Percentiles rank a stretch among this genome's conserved stretches.
Conservation (phyloP, 1,140 invertebrate species). For the Physella acuta region DNA sequence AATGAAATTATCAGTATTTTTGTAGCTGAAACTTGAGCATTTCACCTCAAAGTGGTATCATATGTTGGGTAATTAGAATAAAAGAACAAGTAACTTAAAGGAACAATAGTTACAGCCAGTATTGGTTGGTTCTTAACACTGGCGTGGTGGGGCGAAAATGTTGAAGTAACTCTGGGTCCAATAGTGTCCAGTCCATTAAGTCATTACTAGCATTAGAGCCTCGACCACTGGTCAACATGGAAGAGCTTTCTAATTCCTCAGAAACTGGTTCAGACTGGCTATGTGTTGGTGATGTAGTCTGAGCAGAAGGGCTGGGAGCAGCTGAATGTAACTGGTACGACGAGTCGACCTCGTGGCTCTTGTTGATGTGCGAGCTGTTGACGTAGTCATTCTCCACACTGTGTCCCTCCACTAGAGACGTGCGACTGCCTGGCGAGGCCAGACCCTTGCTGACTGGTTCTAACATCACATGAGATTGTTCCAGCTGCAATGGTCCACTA, state of each 20-base stretch:
- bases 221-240: constrained; percentile 39
- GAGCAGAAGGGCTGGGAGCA: constrained; percentile 17
- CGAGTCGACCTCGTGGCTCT: background rate
- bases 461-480: constrained; percentile 53
- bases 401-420: constrained; percentile 18
- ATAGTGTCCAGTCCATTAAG: constrained; percentile 45
- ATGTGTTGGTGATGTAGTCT: constrained; percentile 24
- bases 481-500: constrained; percentile 47
- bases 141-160: constrained; percentile 46
- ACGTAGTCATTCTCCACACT: background rate
- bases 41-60: too few species aligned
- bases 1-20: too few species aligned
- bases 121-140: constrained; percentile 46
- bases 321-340: background rate
- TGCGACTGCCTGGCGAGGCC: constrained; percentile 26
- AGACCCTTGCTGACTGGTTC: constrained; percentile 36
- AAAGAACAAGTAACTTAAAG: too few species aligned
- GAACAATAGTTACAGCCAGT: constrained; percentile 42
- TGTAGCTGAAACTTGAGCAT: too few species aligned
- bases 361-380: constrained; percentile 1
- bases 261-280: constrained; percentile 21
- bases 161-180: constrained; percentile 50
- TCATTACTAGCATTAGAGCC: constrained; percentile 39
- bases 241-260: constrained; percentile 40
- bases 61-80: too few species aligned